A percentile compares a stretch with the other conserved stretches of the same genome.
phyloP scores from a whole-genome alignment of 1,140 invertebrate genomes.

The Macrobrachium nipponense region DNA sequence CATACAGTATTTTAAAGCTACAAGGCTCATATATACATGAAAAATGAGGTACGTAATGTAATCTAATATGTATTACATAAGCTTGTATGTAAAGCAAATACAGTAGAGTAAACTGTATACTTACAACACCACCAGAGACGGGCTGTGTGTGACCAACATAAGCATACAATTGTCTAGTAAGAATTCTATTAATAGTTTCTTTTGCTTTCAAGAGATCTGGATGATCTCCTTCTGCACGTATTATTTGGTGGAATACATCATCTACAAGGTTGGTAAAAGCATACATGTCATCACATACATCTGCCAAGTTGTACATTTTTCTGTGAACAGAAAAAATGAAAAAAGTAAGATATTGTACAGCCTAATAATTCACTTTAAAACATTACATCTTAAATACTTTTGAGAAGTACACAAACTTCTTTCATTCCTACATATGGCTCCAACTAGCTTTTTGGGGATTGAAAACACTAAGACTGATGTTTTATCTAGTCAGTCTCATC shows the following conservation, averaged over 20 bases:
- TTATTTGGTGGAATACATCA: conserved; percentile 43
- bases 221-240: conserved; percentile 32
- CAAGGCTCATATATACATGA: too few species aligned
- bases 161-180: conserved; percentile 33
- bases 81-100: not conserved
- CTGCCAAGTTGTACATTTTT: conserved; percentile 15
- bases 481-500: too few species aligned
- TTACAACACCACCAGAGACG: conserved; percentile 20
- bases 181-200: conserved; percentile 28
- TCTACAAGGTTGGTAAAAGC: conserved; percentile 46
- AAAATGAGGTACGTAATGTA: not conserved
- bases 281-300: conserved; percentile 45
- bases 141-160: conserved; percentile 46
- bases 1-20: too few species aligned
- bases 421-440: too few species aligned
- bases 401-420: too few species aligned
- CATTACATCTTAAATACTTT: not conserved
- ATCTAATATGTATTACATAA: not conserved
- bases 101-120: not conserved
- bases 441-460: too few species aligned
- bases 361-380: not conserved
- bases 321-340: conserved; percentile 21
- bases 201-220: conserved; percentile 37
- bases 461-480: too few species aligned
- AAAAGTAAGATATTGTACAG: too few species aligned